Conservation (phyloP, 2,113 vertebrate genomes). For the Pomatorhinus ruficollis region DNA sequence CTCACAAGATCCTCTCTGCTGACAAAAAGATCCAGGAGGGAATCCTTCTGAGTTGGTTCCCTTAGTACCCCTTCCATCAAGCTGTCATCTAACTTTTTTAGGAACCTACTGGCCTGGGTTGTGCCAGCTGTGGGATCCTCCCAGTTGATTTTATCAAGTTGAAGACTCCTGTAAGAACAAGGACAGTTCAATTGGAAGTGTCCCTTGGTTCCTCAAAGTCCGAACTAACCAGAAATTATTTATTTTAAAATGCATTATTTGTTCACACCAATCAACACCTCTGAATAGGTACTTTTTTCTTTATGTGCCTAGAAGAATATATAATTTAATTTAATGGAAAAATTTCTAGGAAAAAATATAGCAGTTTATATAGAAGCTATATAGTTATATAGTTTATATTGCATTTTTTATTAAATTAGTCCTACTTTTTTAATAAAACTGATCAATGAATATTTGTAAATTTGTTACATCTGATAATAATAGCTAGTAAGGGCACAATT, state of each 20-base stretch:
- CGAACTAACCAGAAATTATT: background rate
- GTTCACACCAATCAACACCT: background rate
- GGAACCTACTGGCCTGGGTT: background rate
- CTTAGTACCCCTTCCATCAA: background rate
- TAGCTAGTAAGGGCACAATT: background rate
- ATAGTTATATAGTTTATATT: too few relatives aligned
- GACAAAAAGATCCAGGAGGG: background rate
- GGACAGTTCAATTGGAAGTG: background rate
- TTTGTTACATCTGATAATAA: background rate
- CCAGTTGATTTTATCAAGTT: background rate
- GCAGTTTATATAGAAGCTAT: background rate
- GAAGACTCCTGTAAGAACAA: background rate
- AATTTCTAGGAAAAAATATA: background rate
- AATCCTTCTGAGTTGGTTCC: background rate
- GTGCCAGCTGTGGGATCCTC: background rate
- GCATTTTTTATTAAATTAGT: background rate
- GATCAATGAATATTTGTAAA: background rate
- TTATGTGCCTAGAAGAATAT: background rate
- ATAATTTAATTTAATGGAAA: background rate
- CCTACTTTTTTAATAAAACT: background rate
- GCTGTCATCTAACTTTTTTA: background rate
- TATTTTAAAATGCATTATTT: background rate
- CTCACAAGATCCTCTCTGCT: accelerated
- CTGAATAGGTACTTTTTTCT: background rate
- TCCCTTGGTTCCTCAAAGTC: background rate